Percentiles rank a stretch among this genome's conserved stretches.
These are phyloP conservation scores for Phaethornis superciliosus DNA, from an alignment of 2,113 vertebrate species.

Conservation along the genomic window DNA sequence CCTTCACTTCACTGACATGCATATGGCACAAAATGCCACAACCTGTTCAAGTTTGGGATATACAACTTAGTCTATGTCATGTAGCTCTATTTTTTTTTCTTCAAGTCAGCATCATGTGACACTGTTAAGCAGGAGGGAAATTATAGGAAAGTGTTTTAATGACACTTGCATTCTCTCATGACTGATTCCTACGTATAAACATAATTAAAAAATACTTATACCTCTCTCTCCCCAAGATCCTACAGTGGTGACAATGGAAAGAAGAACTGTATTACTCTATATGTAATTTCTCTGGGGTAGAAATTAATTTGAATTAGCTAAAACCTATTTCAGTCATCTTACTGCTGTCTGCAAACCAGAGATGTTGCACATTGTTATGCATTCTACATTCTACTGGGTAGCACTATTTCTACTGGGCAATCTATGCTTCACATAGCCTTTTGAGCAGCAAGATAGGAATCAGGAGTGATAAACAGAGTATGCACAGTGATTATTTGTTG, in stretches of 20 bases:
- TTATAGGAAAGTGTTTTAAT: background rate
- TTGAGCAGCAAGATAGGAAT: background rate
- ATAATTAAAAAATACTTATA: background rate
- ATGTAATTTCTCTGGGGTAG: background rate
- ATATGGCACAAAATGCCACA: conserved; percentile 45
- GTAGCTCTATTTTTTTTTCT: background rate
- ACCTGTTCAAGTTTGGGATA: conserved; percentile 7
- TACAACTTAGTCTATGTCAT: background rate
- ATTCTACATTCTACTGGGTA: background rate
- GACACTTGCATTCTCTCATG: background rate
- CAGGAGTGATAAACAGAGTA: background rate
- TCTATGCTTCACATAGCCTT: background rate
- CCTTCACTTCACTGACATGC: conserved; percentile 10
- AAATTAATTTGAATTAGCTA: background rate
- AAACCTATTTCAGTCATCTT: background rate
- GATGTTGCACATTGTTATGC: background rate
- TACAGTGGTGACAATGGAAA: background rate
- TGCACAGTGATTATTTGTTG: background rate
- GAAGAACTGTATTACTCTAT: background rate
- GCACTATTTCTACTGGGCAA: background rate
- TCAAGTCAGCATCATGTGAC: background rate
- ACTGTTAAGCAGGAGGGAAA: background rate
- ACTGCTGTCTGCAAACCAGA: background rate
- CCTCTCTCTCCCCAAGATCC: background rate
- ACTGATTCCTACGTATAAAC: background rate